Evolutionary conservation across 37 sponge, comb jelly and placozoan species (phyloP).

Genomic region (Chondrilla cf. caribensis): DNA sequence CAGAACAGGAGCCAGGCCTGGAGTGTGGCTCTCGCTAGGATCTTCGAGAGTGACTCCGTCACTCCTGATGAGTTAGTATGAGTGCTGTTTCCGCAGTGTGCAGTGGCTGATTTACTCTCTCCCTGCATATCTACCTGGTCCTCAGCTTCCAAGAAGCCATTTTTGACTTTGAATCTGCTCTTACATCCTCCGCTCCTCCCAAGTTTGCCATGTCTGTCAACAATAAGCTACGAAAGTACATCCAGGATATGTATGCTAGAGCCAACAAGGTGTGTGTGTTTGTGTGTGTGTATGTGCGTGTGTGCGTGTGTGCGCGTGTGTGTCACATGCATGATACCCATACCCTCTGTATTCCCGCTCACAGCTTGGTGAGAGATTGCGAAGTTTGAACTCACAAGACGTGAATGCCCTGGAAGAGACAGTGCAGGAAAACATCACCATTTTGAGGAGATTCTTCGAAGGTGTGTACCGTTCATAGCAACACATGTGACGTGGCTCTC

Average conservation of each 20-base stretch:
- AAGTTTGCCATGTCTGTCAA: slow-evolving; percentile 49
- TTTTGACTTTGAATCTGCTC: slow-evolving; percentile 40
- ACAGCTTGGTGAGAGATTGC: slow-evolving; percentile 67
- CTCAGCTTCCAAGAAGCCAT: slow-evolving; percentile 37
- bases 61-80: not conserved
- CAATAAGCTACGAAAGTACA: slow-evolving; percentile 59
- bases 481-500: not conserved
- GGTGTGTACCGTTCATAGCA: slow-evolving; percentile 27
- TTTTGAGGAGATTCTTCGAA: slow-evolving; percentile 50
- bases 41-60: not conserved
- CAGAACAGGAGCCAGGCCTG: slow-evolving; percentile 72
- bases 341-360: not conserved
- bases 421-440: slow-evolving; percentile 34
- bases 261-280: slow-evolving; percentile 52
- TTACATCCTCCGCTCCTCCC: slow-evolving; percentile 33
- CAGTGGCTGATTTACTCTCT: not conserved
- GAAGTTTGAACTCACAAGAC: slow-evolving; percentile 40
- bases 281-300: too few species aligned
- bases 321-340: not conserved
- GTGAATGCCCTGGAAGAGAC: slow-evolving; percentile 30
- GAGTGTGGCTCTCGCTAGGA: slow-evolving; percentile 25
- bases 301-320: too few species aligned
- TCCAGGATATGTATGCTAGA: slow-evolving; percentile 50
- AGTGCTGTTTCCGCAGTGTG: not conserved
- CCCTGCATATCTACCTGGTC: not conserved